Conservation (phyloP, 2,888 invertebrate species). For the Drosophila tanythrix region DNA sequence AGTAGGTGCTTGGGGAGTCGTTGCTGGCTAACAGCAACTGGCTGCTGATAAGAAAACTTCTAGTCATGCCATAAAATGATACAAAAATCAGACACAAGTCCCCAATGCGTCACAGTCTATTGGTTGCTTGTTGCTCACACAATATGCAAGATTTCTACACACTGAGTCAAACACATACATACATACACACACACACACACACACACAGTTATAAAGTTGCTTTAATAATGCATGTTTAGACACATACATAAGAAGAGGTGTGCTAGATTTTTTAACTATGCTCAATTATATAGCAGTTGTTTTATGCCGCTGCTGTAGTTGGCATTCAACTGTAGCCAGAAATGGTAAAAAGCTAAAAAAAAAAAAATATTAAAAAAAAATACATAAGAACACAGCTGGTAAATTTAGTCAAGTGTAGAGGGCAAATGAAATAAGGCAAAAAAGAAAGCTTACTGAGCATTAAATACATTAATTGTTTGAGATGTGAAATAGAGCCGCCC, state of each 20-base stretch:
- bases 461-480: slow-evolving; percentile 7
- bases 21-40: slow-evolving; percentile 10
- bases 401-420: slow-evolving; percentile 71
- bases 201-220: slow-evolving; percentile 11
- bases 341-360: slow-evolving; percentile 6
- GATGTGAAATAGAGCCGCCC: slow-evolving; percentile 28
- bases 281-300: slow-evolving; percentile 20
- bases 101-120: slow-evolving; percentile 14
- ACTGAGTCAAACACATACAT: neutral
- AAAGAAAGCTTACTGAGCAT: slow-evolving; percentile 35
- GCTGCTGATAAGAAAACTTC: slow-evolving; percentile 29
- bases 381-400: slow-evolving; percentile 33
- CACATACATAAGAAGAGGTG: neutral
- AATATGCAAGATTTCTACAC: slow-evolving; percentile 17
- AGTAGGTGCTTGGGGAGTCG: slow-evolving; percentile 1
- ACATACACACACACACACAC: neutral
- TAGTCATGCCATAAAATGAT: slow-evolving; percentile 3
- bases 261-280: slow-evolving; percentile 15
- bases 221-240: slow-evolving; percentile 32
- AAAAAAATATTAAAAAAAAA: neutral
- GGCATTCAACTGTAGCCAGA: slow-evolving; percentile 17
- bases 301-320: slow-evolving; percentile 3
- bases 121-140: slow-evolving; percentile 8
- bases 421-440: slow-evolving; percentile 31
- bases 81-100: slow-evolving; percentile 10